These are phyloP conservation scores for Venustoraphidia nigricollis DNA, from an alignment of 2,888 invertebrate species.

Conservation along the genomic window DNA sequence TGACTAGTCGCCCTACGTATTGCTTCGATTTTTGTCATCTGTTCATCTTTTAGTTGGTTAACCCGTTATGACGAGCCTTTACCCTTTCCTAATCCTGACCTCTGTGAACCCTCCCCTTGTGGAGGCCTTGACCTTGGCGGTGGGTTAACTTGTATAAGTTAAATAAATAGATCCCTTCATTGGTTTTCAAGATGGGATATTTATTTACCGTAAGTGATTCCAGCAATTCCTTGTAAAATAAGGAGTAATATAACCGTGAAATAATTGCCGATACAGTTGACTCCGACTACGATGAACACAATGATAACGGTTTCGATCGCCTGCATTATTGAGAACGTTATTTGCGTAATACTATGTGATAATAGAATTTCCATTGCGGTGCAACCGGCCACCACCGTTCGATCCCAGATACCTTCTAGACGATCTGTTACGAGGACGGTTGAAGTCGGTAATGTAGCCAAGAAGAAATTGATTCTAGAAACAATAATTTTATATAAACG, in stretches of 20 bases:
- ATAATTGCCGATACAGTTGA: slow-evolving; percentile 45
- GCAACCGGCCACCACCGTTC: slow-evolving; percentile 76
- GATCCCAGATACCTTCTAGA: slow-evolving; percentile 73
- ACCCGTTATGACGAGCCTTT: too few species aligned
- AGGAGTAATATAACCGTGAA: slow-evolving; percentile 43
- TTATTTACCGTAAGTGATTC: slow-evolving; percentile 61
- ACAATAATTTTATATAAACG: too few species aligned
- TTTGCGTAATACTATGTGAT: slow-evolving; percentile 67
- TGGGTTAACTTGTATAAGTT: too few species aligned
- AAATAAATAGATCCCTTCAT: too few species aligned
- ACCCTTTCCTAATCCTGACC: too few species aligned
- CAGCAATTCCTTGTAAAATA: slow-evolving; percentile 60
- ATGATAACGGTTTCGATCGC: slow-evolving; percentile 41
- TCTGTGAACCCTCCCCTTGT: too few species aligned
- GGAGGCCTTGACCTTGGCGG: too few species aligned
- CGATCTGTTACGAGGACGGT: slow-evolving; percentile 67
- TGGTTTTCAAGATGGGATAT: too few species aligned
- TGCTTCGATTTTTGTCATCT: too few species aligned
- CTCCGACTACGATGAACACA: slow-evolving; percentile 42
- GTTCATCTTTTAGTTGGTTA: too few species aligned
- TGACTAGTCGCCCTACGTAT: too few species aligned
- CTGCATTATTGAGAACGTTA: slow-evolving; percentile 57
- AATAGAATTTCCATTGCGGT: slow-evolving; percentile 62
- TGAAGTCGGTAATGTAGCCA: slow-evolving; percentile 71
- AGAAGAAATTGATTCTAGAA: slow-evolving; percentile 64